Evolutionary conservation across 1,140 invertebrate genomes (phyloP), one percentile per base, ranked within the genome.

Genomic region (Homalodisca vitripennis): DNA sequence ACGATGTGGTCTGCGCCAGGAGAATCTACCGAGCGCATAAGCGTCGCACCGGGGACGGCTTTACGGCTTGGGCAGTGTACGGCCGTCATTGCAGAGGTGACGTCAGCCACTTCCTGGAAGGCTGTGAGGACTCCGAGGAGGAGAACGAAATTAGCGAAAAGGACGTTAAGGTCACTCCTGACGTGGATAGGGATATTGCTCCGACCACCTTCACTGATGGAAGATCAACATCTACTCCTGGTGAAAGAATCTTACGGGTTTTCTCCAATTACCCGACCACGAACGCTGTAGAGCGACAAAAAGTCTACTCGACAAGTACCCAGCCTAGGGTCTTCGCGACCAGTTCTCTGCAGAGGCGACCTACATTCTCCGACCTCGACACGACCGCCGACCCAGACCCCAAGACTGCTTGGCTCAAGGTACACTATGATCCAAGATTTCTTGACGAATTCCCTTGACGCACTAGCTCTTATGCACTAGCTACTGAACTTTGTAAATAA

Each of bases 41-140:
- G 14, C 74, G 83, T 1, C 74, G 88, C 1, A 84, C 84, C 17
- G 88, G 88, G 0, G 82, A 91, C 74, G 89, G 89, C 3, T 91
- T 89, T 76, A 84, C 84, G 10, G 89, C 89, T 0, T 91, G 89
- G 89, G 83, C 84, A 0, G 87, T 88, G 0, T 89, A 89, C 73
- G 79, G 75, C 14, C 72, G 75, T 1, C 77, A 82, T 68, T 86
- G 84, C 60, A 62, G 60, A 26, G 68, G 72, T 27, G 62, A 68
- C 6, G 77, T 75, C 0, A 68, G 72, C 0, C 72, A 72, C 2
- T 84, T 80, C 71, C 70, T 83, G 30, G 70, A 78, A 0, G 81
- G 76, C 3, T 84, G 83, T 70, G 78, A 77, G 62, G n/a, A n/a
- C n/a, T n/a, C n/a, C n/a, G n/a, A n/a, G n/a, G n/a, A n/a, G n/a